phyloP scores from a whole-genome alignment of 30 jellyfish, hydroid and myxozoan species.

The Mastigias papua region DNA sequence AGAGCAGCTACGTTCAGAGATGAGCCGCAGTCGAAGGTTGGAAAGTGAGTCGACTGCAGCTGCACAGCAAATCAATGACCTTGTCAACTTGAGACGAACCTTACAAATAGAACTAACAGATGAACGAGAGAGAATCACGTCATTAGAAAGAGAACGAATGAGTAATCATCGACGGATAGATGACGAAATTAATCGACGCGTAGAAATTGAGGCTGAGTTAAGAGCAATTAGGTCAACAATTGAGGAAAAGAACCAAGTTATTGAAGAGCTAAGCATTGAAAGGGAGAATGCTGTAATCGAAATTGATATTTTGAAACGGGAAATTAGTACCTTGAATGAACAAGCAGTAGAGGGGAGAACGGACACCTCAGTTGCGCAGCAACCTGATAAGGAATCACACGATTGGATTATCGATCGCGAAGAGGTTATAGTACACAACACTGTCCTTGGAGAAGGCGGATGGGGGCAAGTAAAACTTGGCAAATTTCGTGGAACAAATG shows the following conservation, averaged over 20 bases:
- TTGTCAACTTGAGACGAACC: conserved; percentile 13
- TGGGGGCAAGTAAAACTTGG: conserved; percentile 98
- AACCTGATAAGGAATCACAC: neutral
- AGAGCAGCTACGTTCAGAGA: conserved; percentile 43
- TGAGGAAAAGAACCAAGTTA: conserved; percentile 49
- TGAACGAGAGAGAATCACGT: conserved; percentile 38
- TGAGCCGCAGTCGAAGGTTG: conserved; percentile 31
- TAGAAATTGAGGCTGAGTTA: conserved; percentile 39
- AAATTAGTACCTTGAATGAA: conserved; percentile 16
- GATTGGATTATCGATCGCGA: conserved; percentile 88
- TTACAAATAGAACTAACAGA: conserved; percentile 55
- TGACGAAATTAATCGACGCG: conserved; percentile 38
- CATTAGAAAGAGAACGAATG: conserved; percentile 58
- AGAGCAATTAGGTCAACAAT: conserved; percentile 18
- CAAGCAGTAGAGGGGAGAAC: conserved; percentile 1
- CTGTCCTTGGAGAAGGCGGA: conserved; percentile 89
- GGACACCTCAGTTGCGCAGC: neutral
- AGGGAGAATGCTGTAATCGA: conserved; percentile 65
- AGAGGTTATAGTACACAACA: conserved; percentile 65
- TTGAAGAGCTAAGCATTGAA: conserved; percentile 31
- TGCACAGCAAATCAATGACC: conserved; percentile 36
- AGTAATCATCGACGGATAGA: conserved; percentile 53
- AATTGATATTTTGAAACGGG: conserved; percentile 53
- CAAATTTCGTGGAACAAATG: conserved; percentile 93
- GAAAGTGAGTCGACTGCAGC: conserved; percentile 39